Conservation (phyloP, 2,888 invertebrate genomes). For the Eurytoma californica region DNA sequence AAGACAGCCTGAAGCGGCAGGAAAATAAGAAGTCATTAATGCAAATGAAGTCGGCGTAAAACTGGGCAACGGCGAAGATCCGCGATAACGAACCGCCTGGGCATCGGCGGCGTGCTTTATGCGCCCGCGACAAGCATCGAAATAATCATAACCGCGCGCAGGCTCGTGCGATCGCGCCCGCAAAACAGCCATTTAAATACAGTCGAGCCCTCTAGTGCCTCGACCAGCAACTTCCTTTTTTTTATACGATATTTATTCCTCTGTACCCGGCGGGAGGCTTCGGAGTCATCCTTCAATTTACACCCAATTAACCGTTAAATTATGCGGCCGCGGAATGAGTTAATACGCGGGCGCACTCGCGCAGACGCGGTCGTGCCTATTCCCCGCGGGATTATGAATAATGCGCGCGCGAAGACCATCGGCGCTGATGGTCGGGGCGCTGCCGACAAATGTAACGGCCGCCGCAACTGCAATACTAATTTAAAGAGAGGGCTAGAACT, state of each 20-base stretch:
- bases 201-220: background rate
- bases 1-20: slow-evolving; percentile 8
- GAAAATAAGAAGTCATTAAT: slow-evolving; percentile 48
- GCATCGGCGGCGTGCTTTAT: slow-evolving; percentile 41
- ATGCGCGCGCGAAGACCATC: background rate
- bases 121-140: slow-evolving; percentile 46
- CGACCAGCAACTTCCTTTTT: background rate
- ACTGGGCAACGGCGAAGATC: slow-evolving; percentile 39
- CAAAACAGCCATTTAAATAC: slow-evolving; percentile 54
- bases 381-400: slow-evolving; percentile 27
- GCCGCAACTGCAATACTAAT: slow-evolving; percentile 48
- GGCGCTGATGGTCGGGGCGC: background rate
- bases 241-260: background rate
- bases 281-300: background rate
- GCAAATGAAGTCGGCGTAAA: slow-evolving; percentile 45
- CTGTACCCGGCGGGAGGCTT: background rate
- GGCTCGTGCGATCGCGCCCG: slow-evolving; percentile 17
- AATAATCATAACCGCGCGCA: slow-evolving; percentile 33
- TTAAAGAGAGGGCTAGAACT: slow-evolving; percentile 17
- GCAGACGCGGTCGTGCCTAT: background rate
- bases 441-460: slow-evolving; percentile 32
- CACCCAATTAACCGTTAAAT: slow-evolving; percentile 41
- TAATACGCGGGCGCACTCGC: slow-evolving; percentile 9
- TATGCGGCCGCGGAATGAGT: slow-evolving; percentile 25
- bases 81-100: slow-evolving; percentile 22